Conservation (phyloP, 2,888 invertebrate species). For the Epinotia demarniana region DNA sequence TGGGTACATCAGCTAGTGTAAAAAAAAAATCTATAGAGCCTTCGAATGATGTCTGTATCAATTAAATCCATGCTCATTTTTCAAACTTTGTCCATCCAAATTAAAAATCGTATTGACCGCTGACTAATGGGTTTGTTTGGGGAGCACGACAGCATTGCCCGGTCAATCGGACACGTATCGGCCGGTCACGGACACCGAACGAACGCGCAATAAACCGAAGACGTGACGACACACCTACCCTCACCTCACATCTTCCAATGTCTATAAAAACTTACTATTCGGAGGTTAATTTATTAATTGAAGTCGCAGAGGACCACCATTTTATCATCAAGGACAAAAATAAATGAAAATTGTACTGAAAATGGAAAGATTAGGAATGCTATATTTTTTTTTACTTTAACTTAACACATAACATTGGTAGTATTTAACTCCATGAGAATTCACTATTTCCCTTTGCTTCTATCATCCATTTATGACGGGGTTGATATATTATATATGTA, state of each 20-base stretch:
- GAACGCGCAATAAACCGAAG: slow-evolving; percentile 79
- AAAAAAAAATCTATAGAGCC: not conserved
- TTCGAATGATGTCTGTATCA: not conserved
- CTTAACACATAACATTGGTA: not conserved
- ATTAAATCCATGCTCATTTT: not conserved
- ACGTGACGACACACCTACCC: slow-evolving; percentile 69
- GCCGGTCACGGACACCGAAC: slow-evolving; percentile 69
- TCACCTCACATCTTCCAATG: slow-evolving; percentile 38
- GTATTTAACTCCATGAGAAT: not conserved
- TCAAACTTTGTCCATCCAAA: slow-evolving; percentile 12
- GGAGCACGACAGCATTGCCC: slow-evolving; percentile 50
- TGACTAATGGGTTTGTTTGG: slow-evolving; percentile 42
- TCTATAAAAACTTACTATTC: slow-evolving; percentile 32
- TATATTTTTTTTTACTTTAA: too few relatives aligned
- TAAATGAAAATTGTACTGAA: not conserved
- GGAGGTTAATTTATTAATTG: slow-evolving; percentile 34
- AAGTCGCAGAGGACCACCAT: slow-evolving; percentile 3
- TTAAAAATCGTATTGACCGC: slow-evolving; percentile 30
- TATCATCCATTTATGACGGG: not conserved
- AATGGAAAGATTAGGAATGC: not conserved
- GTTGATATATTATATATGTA: not conserved
- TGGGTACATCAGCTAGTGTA: too few relatives aligned
- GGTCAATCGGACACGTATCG: slow-evolving; percentile 71
- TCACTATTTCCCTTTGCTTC: not conserved
- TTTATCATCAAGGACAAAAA: not conserved